Evolutionary conservation across 2,888 invertebrate species (phyloP), one percentile per base, ranked within the genome.

Genomic region (Capitulum mitella): DNA sequence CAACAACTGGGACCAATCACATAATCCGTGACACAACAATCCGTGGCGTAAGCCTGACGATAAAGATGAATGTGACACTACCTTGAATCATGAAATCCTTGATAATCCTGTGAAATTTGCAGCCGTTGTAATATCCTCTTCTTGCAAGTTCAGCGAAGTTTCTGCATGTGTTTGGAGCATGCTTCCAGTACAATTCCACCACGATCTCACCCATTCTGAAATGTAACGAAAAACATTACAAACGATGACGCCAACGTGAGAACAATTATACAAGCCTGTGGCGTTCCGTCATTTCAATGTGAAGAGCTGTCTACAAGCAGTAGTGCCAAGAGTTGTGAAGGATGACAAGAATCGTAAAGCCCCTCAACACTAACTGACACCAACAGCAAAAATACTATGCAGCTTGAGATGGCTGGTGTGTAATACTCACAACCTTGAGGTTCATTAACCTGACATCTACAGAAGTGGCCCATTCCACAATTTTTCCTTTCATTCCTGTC

Each of bases 141-240:
- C 96, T 88, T 0, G 93, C 89, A 43, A 99, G 87, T 86, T 99
- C 98, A 80, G 97, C 97, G 87, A 99, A 98, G 85, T 99, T 99
- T 84, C 95, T 89, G 83, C 99, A 99, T 0, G 98, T 98, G 82
- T 91, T 91, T n/a, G 98, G 98, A 0, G 98, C 92, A 85, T 99
- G 98, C 85, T 95, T 94, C 99, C 99, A 99, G 85, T 99, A 99
- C 82, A 99, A 88, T 86, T 99, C 98, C 77, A 98, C 87, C 0
- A 91, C 89, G 78, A 99, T 89, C 83, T 92, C 92, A 0, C 99
- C 99, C 96, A 98, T 97, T 76, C 95, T 95, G 85, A 78, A 88
- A 87, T 0, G n/a, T 1, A n/a, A 51, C 22, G 3, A 51, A 6
- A 51, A 51, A 22, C 51, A 51, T 3, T 14, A 8, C 16, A 8